Evolutionary conservation across 1,140 invertebrate genomes (phyloP).

Genomic region (Coenobita brevimanus): DNA sequence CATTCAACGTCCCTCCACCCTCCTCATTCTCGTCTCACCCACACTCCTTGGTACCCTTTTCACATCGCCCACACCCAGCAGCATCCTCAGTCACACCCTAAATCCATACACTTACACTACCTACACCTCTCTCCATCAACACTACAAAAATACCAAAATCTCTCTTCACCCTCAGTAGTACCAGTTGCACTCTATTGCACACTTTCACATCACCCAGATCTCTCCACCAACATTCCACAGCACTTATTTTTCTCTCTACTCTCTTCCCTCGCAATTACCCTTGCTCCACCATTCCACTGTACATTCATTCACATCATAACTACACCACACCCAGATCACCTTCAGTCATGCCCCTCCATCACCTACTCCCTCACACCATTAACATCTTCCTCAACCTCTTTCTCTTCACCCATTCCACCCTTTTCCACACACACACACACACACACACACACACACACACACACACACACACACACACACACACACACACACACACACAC

Average conservation of each 20-base stretch:
- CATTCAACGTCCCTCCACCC: not conserved
- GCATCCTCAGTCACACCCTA: not conserved
- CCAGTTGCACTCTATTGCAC: no score
- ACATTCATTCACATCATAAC: not conserved
- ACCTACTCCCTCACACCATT: no score
- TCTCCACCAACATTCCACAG: not conserved
- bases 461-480: no score
- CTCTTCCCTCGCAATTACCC: no score
- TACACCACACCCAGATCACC: not conserved
- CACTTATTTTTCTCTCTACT: not conserved
- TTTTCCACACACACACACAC: not conserved
- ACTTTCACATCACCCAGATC: no score
- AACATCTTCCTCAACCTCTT: not conserved
- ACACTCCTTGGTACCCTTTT: not conserved
- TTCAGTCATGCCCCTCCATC: not conserved
- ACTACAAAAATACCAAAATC: no score
- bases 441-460: no score
- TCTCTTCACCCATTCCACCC: not conserved
- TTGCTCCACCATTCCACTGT: not conserved
- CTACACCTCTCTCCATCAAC: no score
- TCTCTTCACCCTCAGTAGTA: no score
- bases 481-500: no score
- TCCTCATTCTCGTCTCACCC: not conserved
- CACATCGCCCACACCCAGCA: not conserved
- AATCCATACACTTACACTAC: not conserved